Conservation (phyloP, 2,797 vertebrate genomes). For the Pangasius sanitwongsei region DNA sequence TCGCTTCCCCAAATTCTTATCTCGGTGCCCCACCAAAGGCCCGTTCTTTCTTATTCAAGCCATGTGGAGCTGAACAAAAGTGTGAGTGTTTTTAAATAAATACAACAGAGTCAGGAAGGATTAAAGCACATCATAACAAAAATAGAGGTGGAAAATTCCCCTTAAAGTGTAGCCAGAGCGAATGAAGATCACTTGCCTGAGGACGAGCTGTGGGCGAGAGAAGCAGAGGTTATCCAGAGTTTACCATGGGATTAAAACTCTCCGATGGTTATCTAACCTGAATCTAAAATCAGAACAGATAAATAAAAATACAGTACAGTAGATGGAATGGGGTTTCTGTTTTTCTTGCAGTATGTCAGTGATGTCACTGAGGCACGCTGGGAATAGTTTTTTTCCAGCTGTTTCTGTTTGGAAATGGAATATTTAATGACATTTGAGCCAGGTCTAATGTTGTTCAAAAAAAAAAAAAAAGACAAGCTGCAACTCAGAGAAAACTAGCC, state of each 20-base stretch:
- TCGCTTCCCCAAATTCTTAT: constrained; percentile 4
- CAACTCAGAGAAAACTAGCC: not conserved
- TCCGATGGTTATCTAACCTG: constrained; percentile 68
- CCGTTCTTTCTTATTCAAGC: constrained; percentile 42
- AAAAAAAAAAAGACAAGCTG: not conserved
- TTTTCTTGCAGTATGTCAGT: not conserved
- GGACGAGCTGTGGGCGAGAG: constrained; percentile 60
- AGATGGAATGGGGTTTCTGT: not conserved
- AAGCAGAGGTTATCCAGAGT: constrained; percentile 74
- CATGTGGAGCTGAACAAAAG: constrained; percentile 65
- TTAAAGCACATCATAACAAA: constrained; percentile 70
- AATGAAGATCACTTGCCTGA: constrained; percentile 64
- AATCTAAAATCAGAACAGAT: constrained; percentile 61
- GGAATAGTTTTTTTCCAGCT: not conserved
- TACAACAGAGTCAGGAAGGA: constrained; percentile 60
- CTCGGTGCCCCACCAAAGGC: constrained; percentile 15
- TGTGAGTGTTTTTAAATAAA: constrained; percentile 73
- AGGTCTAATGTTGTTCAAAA: not conserved
- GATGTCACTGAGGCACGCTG: not conserved
- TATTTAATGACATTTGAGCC: not conserved
- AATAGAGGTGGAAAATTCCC: constrained; percentile 67
- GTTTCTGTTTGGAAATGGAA: not conserved
- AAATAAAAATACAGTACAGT: constrained; percentile 58
- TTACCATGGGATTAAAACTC: constrained; percentile 78
- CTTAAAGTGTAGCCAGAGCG: constrained; percentile 61